These are phyloP conservation scores for Dendroctonus valens DNA, from an alignment of 1,140 invertebrate genomes.

Conservation along the genomic window DNA sequence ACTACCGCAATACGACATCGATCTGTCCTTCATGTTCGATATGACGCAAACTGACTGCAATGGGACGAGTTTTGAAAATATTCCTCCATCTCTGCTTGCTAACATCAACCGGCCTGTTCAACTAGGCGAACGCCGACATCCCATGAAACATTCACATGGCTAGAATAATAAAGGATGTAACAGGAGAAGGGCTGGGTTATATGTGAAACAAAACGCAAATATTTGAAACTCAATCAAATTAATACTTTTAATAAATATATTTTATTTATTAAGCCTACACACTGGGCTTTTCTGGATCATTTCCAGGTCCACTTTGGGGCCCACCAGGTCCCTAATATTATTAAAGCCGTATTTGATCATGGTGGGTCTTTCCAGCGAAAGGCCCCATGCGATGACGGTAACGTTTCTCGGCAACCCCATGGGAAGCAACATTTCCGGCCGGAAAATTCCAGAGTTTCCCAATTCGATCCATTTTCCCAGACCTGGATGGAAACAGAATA, in stretches of 20 bases:
- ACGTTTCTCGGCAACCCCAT: constrained; percentile 97
- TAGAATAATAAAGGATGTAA: background rate
- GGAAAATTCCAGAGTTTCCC: constrained; percentile 96
- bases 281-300: constrained; percentile 95
- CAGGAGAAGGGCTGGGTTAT: no score
- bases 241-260: background rate
- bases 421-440: constrained; percentile 96
- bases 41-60: constrained; percentile 71
- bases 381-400: constrained; percentile 94
- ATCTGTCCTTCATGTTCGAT: constrained; percentile 77
- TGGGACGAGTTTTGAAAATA: constrained; percentile 34
- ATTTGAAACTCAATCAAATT: background rate
- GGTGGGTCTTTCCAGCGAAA: constrained; percentile 95
- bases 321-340: constrained; percentile 97
- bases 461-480: constrained; percentile 80
- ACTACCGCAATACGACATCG: constrained; percentile 71
- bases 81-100: constrained; percentile 39
- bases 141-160: constrained; percentile 45
- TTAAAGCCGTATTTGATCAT: constrained; percentile 99
- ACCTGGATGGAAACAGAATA: constrained; percentile 92
- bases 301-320: constrained; percentile 92
- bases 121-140: constrained; percentile 40
- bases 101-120: constrained; percentile 37
- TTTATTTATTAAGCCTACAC: constrained; percentile 80
- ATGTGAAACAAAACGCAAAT: background rate